These are phyloP conservation scores for Liodrosophila aerea DNA, from an alignment of 2,888 invertebrate genomes.

Conservation along the genomic window DNA sequence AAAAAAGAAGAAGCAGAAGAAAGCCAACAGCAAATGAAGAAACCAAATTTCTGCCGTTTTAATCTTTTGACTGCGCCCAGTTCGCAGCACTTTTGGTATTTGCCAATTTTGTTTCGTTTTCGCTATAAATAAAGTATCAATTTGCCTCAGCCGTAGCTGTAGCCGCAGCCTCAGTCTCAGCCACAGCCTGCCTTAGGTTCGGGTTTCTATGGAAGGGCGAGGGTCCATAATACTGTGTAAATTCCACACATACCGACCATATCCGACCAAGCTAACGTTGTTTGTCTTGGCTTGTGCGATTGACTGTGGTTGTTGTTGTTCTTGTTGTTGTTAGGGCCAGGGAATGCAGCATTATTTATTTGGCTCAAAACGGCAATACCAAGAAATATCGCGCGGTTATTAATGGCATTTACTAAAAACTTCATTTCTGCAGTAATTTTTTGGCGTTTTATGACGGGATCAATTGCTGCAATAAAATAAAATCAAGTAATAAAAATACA, in stretches of 20 bases:
- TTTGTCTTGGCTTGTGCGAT: constrained; percentile 5
- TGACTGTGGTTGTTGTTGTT: constrained; percentile 16
- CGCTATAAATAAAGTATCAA: constrained; percentile 67
- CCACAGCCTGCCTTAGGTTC: constrained; percentile 19
- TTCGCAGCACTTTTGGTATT: constrained; percentile 45
- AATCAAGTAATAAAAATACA: background rate
- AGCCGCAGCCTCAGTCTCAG: too few species aligned
- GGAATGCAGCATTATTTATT: constrained; percentile 47
- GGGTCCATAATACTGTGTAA: constrained; percentile 35
- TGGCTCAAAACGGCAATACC: constrained; percentile 48
- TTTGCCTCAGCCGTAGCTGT: constrained; percentile 32
- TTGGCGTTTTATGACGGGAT: background rate
- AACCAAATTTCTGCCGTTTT: constrained; percentile 42
- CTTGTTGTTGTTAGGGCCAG: constrained; percentile 11
- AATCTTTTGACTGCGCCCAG: constrained; percentile 52
- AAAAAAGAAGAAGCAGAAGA: background rate
- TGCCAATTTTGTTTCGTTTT: constrained; percentile 56
- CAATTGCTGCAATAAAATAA: too few species aligned
- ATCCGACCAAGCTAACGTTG: constrained; percentile 5
- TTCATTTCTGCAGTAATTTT: constrained; percentile 29
- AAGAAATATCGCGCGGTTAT: constrained; percentile 31
- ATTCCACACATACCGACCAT: constrained; percentile 54
- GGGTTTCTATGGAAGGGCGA: constrained; percentile 62
- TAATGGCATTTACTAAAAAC: constrained; percentile 47
- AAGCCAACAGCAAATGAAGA: constrained; percentile 1